A percentile compares a stretch with the other conserved stretches of the same genome.
Evolutionary conservation across 30 jellyfish, hydroid and myxozoan species (phyloP).

Genomic region (Turritopsis dohrnii): DNA sequence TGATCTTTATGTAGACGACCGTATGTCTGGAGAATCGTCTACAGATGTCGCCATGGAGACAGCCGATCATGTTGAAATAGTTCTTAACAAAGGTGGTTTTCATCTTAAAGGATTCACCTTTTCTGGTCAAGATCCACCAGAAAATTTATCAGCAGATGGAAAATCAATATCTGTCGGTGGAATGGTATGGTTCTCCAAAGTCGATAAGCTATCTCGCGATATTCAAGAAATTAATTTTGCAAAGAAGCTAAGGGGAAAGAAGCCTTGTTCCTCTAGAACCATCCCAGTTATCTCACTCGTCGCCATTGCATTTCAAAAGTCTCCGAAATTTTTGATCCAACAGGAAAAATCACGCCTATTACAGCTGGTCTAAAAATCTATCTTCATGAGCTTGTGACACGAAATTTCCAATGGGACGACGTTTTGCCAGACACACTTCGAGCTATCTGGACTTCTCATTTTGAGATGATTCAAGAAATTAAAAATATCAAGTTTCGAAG

Average conservation of each 20-base stretch:
- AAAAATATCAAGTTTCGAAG: too few relatives aligned
- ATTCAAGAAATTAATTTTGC: background rate
- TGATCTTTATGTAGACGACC: conserved; percentile 18
- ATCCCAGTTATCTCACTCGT: too few relatives aligned
- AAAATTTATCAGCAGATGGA: background rate
- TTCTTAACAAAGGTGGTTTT: conserved; percentile 2
- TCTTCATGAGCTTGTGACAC: too few relatives aligned
- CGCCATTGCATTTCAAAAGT: too few relatives aligned
- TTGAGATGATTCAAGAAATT: too few relatives aligned
- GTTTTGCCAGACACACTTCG: too few relatives aligned
- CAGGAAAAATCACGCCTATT: too few relatives aligned
- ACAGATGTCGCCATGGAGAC: background rate
- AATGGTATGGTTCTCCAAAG: background rate
- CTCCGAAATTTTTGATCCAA: too few relatives aligned
- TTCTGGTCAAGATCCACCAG: background rate
- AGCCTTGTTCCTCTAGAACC: background rate
- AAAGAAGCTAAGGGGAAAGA: background rate
- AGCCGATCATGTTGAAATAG: conserved; percentile 18
- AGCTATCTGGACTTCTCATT: too few relatives aligned
- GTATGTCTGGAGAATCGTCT: conserved; percentile 9
- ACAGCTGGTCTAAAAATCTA: too few relatives aligned
- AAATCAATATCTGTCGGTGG: background rate
- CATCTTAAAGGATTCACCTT: background rate
- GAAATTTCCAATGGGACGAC: too few relatives aligned
- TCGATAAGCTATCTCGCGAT: background rate